Evolutionary conservation across 2,797 vertebrate genomes (phyloP), one percentile per base, ranked within the genome.

Genomic region (Varecia variegata): DNA sequence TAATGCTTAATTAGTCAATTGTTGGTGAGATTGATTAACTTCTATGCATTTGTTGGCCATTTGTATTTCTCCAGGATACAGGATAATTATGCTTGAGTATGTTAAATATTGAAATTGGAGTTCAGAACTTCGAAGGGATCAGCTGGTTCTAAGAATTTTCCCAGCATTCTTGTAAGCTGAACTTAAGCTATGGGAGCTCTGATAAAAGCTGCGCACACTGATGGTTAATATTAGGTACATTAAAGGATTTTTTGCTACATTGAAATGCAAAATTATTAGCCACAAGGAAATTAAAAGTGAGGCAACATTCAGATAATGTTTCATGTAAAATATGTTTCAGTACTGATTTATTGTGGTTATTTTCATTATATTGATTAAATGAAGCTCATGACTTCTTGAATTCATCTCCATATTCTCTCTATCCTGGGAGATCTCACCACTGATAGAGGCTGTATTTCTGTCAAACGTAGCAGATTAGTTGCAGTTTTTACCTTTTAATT

Each of bases 401-500:
- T 98, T 97, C 96, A 95, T 98, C 97, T 98, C 93, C 77, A 71
- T 97, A 95, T 97, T 98, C 95, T 97, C 92, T 97, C 93, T 97
- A 83, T 98, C 95, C 98, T 98, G 94, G 56, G 98, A 97, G 98
- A 97, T 98, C 98, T 98, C 95, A 97, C 96, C 95, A 97, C 97
- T 96, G 76, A 93, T 98, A 97, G 92, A 98, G 98, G 98, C 98
- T 98, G 96, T 98, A 97, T 99, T 98, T 99, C 98, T 98, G 97
- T 98, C 98, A 98, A 97, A 97, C 95, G 73, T 96, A 98, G 97
- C 98, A 97, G 98, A 98, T 99, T 98, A 98, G 98, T 98, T 98
- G 98, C 98, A 98, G 98, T 98, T 98, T 98, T 98, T 99, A 98
- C 98, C 98, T 98, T 99, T 99, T 99, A 99, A 99, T 99, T 99